phyloP scores from a whole-genome alignment of 2,888 invertebrate genomes.

The Sarcophaga rosellei region DNA sequence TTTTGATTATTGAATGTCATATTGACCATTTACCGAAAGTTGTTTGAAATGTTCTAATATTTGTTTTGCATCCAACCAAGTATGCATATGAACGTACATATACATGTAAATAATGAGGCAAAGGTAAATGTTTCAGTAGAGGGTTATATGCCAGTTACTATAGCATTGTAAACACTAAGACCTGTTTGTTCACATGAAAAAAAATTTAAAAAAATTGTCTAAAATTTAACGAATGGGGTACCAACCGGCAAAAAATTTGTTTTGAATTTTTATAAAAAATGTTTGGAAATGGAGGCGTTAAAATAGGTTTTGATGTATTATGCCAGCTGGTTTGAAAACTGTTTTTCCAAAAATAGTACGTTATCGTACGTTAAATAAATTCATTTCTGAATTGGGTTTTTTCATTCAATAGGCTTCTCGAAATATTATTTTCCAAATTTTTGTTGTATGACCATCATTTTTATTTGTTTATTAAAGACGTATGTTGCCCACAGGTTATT shows the following conservation, averaged over 20 bases:
- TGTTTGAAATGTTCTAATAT: slow-evolving; percentile 13
- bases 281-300: background rate
- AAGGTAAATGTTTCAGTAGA: background rate
- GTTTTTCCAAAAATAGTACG: slow-evolving; percentile 2
- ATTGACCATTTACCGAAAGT: slow-evolving; percentile 5
- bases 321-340: background rate
- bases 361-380: background rate
- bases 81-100: background rate
- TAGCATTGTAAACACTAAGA: background rate
- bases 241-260: background rate
- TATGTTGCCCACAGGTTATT: slow-evolving; percentile 11
- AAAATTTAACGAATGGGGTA: too few relatives aligned
- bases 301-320: background rate
- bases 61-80: slow-evolving; percentile 10
- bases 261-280: background rate
- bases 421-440: slow-evolving; percentile 5
- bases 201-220: too few relatives aligned
- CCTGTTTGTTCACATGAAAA: too few relatives aligned
- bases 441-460: slow-evolving; percentile 8
- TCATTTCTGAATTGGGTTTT: slow-evolving; percentile 28
- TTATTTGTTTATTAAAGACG: slow-evolving; percentile 32
- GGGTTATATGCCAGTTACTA: background rate
- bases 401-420: background rate
- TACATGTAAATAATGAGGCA: background rate
- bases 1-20: slow-evolving; percentile 1